A percentile compares a stretch with the other conserved stretches of the same genome.
Conservation (phyloP, 2,113 vertebrate genomes). For the Malaclemys terrapin region DNA sequence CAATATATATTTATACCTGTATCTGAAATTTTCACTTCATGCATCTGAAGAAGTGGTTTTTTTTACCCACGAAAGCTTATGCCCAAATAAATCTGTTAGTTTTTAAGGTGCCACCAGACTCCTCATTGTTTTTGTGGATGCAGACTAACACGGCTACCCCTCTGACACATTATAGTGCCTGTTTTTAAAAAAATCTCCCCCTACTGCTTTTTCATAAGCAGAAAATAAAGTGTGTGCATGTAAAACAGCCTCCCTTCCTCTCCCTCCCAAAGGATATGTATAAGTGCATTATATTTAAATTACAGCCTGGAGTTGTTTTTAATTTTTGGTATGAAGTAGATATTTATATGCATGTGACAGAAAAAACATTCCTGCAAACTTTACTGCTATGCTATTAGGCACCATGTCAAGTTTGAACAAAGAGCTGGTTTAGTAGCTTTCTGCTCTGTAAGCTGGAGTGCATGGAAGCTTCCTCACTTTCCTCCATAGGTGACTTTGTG, state of each 20-base stretch:
- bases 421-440: conserved; percentile 58
- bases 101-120: too few species aligned
- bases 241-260: not conserved
- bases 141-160: too few species aligned
- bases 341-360: conserved; percentile 56
- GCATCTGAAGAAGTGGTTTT: too few species aligned
- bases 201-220: conserved; percentile 44
- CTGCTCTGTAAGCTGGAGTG: not conserved
- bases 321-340: conserved; percentile 32
- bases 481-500: conserved; percentile 53
- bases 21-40: too few species aligned
- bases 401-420: conserved; percentile 65
- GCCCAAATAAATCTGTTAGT: too few species aligned
- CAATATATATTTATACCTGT: too few species aligned
- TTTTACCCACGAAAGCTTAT: too few species aligned
- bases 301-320: conserved; percentile 27
- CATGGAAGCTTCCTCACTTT: conserved; percentile 37
- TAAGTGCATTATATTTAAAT: conserved; percentile 31
- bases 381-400: conserved; percentile 37
- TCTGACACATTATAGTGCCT: not conserved
- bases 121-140: too few species aligned
- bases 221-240: conserved; percentile 18
- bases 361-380: conserved; percentile 66
- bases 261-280: conserved; percentile 16
- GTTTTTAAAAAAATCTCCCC: conserved; percentile 19